Base-by-base conservation (phyloP, 2,888 invertebrate species). In the Seladonia tumulorum region DNA sequence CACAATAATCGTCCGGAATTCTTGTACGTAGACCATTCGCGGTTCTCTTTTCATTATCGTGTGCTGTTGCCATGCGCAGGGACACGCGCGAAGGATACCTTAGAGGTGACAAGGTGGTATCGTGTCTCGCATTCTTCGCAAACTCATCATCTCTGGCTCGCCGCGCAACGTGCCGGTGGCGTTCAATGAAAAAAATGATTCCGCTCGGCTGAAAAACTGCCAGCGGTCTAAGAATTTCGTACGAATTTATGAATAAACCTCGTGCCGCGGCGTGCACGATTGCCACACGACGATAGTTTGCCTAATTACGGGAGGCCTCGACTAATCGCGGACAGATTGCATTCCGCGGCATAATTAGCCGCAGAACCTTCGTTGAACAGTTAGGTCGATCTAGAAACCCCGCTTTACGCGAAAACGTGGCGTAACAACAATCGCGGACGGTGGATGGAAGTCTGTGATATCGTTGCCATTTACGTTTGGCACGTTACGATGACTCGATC, bases 291-390 rank as follows among this genome's bases (percentile, higher is more conserved):
- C 49, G 79, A 83, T 77, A 82, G 76, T 83, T 75, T 83, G 87
- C 79, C 87, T 87, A 90, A 90, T 90, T 90, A 81, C 72, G 81
- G 81, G 79, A 82, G 85, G 84, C 85, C 84, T 79, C 84, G 90
- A 78, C 81, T 82, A 81, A 88, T 85, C 76, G 83, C 57, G 66
- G 45, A 53, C 63, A 66, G 82, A 90, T 90, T 90, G 82, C 84
- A 83, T 74, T 68, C 83, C 79, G 71, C 81, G 83, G 79, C 75
- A 83, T 85, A 90, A 91, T 90, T 90, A 91, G 85, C 82, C 89
- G 81, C 82, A 79, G 77, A 90, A 86, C 87, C 87, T 88, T 87
- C 82, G 83, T 72, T 78, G 60, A 79, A 79, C 78, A 22, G 81
- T 72, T 53, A 66, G 49, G 81, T 79, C 63, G 82, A 70, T 78